Conservation (phyloP, 2,113 vertebrate genomes). For the Oreochromis spilurus region DNA sequence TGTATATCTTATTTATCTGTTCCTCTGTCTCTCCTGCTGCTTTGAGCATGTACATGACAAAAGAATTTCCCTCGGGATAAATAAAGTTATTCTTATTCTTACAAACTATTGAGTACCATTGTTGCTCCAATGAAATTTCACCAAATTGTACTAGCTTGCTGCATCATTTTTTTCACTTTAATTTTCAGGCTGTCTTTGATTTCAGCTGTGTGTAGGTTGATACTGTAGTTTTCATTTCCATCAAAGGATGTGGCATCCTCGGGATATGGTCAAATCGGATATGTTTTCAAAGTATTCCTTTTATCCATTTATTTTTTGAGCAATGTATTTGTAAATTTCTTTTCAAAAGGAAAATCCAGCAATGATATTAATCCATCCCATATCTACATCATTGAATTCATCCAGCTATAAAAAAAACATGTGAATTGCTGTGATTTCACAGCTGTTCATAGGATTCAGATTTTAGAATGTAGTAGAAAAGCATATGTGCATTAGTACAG, state of each 20-base stretch:
- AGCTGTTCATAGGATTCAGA: neutral
- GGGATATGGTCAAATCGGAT: neutral
- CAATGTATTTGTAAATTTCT: neutral
- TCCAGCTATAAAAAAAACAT: neutral
- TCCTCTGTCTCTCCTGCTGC: too few species aligned
- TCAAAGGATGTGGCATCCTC: neutral
- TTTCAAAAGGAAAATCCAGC: neutral
- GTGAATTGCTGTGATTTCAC: accelerated
- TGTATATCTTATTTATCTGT: too few species aligned
- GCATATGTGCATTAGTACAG: neutral
- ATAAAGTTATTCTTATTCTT: too few species aligned
- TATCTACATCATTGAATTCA: neutral
- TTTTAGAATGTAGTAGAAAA: neutral
- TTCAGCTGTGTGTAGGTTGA: neutral
- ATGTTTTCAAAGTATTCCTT: accelerated
- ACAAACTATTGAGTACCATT: neutral
- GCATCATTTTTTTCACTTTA: accelerated
- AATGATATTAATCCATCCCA: too few species aligned
- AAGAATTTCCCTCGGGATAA: too few species aligned
- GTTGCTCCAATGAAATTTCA: neutral
- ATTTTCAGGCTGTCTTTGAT: neutral
- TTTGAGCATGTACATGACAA: too few species aligned
- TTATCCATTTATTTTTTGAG: neutral
- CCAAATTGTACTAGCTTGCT: neutral
- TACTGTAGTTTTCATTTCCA: neutral